phyloP scores from a whole-genome alignment of 1,140 invertebrate genomes.

The Nasonia longicornis region DNA sequence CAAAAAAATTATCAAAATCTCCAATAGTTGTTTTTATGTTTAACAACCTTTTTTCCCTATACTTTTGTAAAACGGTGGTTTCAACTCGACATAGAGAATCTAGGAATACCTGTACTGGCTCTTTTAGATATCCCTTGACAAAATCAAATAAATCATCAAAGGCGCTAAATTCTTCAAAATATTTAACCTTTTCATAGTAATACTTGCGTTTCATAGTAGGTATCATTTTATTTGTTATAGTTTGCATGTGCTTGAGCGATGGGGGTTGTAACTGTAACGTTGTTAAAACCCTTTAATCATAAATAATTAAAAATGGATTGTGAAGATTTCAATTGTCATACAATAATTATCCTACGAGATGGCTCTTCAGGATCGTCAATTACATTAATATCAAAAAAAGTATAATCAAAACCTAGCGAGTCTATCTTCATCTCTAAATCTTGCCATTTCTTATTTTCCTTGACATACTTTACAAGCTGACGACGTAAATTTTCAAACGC shows the following conservation, averaged over 20 bases:
- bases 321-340: background rate
- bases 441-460: slow-evolving; percentile 2
- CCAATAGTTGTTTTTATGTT: slow-evolving; percentile 1
- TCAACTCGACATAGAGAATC: background rate
- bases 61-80: background rate
- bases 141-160: background rate
- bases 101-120: background rate
- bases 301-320: background rate
- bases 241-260: background rate
- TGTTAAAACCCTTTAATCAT: background rate
- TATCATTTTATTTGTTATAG: background rate
- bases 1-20: slow-evolving; percentile 10
- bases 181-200: background rate
- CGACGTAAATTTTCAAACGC: slow-evolving; percentile 12
- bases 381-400: slow-evolving; percentile 25
- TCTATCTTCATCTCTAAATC: slow-evolving; percentile 11
- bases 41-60: background rate
- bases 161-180: background rate
- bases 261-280: slow-evolving; percentile 11
- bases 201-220: background rate
- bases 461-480: background rate
- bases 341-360: slow-evolving; percentile 6
- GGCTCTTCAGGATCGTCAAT: slow-evolving; percentile 12
- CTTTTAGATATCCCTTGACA: background rate
- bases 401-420: background rate